A percentile compares a stretch with the other conserved stretches of the same genome.
Evolutionary conservation across 2,113 vertebrate genomes (phyloP).

Genomic region (Tretioscincus oriximinensis): DNA sequence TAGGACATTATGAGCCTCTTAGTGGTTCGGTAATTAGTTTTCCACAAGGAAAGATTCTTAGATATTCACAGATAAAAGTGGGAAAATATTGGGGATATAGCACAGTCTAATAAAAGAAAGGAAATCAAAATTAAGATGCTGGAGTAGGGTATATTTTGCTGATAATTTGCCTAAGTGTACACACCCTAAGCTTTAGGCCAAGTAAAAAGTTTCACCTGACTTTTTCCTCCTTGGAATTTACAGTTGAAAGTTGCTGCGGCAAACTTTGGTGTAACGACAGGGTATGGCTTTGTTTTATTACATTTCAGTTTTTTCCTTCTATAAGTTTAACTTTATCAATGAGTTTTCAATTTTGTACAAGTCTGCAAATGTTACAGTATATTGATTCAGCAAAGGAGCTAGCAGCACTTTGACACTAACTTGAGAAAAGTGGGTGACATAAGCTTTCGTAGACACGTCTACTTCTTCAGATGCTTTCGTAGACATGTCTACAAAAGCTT

Average conservation of each 20-base stretch:
- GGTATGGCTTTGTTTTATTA: no score
- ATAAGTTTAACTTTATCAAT: no score
- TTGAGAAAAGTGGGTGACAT: no score
- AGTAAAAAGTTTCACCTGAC: conserved; percentile 39
- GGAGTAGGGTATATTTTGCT: conserved; percentile 66
- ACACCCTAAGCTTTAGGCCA: conserved; percentile 1
- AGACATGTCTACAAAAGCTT: no score
- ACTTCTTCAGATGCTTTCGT: no score
- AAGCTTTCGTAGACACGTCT: no score
- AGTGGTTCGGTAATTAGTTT: conserved; percentile 88
- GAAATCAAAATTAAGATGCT: conserved; percentile 71
- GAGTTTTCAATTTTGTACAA: no score
- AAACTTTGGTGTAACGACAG: not conserved
- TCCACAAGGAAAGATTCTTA: conserved; percentile 82
- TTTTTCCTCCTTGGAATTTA: conserved; percentile 7
- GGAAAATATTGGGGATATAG: conserved; percentile 74
- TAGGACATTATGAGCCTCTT: conserved; percentile 89
- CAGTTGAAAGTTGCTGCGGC: not conserved
- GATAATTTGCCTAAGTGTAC: conserved; percentile 59
- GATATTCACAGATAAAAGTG: conserved; percentile 83
- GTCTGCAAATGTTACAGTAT: no score
- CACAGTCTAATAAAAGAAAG: conserved; percentile 74
- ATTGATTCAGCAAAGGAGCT: no score
- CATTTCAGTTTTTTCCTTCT: no score
- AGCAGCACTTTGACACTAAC: no score